phyloP scores from a whole-genome alignment of 1,140 invertebrate genomes.

The Heliconius hewitsoni region DNA sequence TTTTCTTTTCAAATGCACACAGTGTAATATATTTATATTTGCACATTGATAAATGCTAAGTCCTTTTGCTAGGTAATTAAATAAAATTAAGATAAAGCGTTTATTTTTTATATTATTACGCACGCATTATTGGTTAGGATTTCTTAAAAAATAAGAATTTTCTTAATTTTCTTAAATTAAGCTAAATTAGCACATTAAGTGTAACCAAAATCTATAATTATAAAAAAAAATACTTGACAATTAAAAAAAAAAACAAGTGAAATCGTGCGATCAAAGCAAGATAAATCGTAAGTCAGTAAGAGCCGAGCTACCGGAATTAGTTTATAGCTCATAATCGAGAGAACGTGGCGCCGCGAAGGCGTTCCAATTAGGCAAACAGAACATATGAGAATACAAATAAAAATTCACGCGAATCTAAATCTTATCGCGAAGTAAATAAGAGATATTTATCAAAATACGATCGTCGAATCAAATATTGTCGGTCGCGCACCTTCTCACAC shows the following conservation, averaged over 20 bases:
- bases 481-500: conserved; percentile 58
- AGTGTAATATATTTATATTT: too few relatives aligned
- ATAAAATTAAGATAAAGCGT: too few relatives aligned
- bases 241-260: conserved; percentile 31
- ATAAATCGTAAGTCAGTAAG: conserved; percentile 65
- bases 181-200: too few relatives aligned
- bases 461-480: neutral
- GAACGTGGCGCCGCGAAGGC: conserved; percentile 68
- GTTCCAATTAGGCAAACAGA: conserved; percentile 52
- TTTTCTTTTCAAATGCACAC: too few relatives aligned
- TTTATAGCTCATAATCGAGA: conserved; percentile 76
- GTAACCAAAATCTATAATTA: too few relatives aligned
- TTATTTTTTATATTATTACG: too few relatives aligned
- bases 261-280: conserved; percentile 52
- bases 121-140: too few relatives aligned
- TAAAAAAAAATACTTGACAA: too few relatives aligned
- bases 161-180: too few relatives aligned
- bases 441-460: neutral
- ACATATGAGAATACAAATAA: conserved; percentile 33
- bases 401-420: conserved; percentile 41
- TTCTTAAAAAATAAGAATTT: too few relatives aligned
- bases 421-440: conserved; percentile 33
- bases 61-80: too few relatives aligned
- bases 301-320: conserved; percentile 74
- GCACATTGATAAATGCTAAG: too few relatives aligned